Base-by-base conservation (phyloP, 2,888 invertebrate genomes). In the Polymixis flavicincta region DNA sequence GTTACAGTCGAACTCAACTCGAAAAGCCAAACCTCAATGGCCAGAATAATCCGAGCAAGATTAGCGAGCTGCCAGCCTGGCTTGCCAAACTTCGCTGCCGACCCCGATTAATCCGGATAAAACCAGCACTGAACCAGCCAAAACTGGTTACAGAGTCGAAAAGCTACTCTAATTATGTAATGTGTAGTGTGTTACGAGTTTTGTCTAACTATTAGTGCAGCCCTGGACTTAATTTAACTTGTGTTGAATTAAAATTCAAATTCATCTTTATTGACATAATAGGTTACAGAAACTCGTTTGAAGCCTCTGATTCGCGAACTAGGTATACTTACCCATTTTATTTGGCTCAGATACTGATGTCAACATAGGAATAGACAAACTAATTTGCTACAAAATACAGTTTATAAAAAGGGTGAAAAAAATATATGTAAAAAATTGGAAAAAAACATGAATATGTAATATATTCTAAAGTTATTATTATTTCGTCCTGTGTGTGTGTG, bases 61-160 rank as follows among this genome's bases (percentile, higher is more conserved):
- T 89, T 89, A 88, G 80, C 89, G 71, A 50, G 71, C 83, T 78
- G 75, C 82, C 82, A 79, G 87, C 66, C 85, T 77, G 69, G 71
- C 82, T 81, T 84, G 83, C 85, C 87, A 84, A 80, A 82, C 86
- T 86, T 76, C 52, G 57, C 68, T 60, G 71, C 75, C 82, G 74
- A 86, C 82, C 82, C 80, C 82, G 80, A 80, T 84, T 89, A 89
- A 89, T 87, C 89, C 85, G 85, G 82, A 84, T 85, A 84, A 87
- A 85, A 80, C 85, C 84, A 80, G 83, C 63, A 71, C 76, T 72
- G 77, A 83, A 83, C 84, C 83, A 80, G 82, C 84, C 79, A 82
- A 88, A 86, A 85, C 87, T 83, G 84, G 85, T 77, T 78, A 87
- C 88, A 83, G 71, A 80, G 69, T 80, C 80, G 88, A 84, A 82